These are phyloP conservation scores for Nebria brevicollis DNA, from an alignment of 2,888 invertebrate genomes.

Conservation along the genomic window DNA sequence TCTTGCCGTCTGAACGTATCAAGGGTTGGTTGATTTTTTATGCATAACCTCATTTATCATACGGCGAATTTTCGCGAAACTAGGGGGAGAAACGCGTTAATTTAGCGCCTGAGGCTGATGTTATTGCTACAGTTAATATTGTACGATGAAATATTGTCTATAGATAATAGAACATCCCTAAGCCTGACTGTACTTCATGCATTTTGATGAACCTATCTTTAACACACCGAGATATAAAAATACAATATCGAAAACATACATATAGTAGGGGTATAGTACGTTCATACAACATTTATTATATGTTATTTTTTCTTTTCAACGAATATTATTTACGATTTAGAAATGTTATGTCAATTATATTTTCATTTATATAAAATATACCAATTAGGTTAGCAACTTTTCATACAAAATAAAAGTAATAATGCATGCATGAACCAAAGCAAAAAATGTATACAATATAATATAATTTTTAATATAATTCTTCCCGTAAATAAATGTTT, in stretches of 20 bases:
- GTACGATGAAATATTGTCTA: constrained; percentile 45
- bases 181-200: constrained; percentile 29
- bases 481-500: constrained; percentile 8
- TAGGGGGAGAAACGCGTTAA: constrained; percentile 31
- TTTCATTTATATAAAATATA: too few relatives aligned
- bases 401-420: too few relatives aligned
- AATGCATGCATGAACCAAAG: too few relatives aligned
- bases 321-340: background rate
- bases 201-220: constrained; percentile 37
- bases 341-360: too few relatives aligned
- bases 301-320: constrained; percentile 34
- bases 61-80: background rate
- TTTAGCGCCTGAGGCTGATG: constrained; percentile 21
- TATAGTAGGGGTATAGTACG: constrained; percentile 11
- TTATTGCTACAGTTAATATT: constrained; percentile 42
- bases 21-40: constrained; percentile 33
- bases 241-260: background rate
- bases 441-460: background rate
- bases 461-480: constrained; percentile 27
- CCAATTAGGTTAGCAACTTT: too few relatives aligned
- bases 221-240: constrained; percentile 7
- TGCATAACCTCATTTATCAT: constrained; percentile 45
- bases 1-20: background rate
- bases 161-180: constrained; percentile 44
- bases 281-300: constrained; percentile 47